Percentiles rank a stretch among this genome's conserved stretches.
phyloP scores from a whole-genome alignment of 2,888 invertebrate species.

The Epsilonema sp. region DNA sequence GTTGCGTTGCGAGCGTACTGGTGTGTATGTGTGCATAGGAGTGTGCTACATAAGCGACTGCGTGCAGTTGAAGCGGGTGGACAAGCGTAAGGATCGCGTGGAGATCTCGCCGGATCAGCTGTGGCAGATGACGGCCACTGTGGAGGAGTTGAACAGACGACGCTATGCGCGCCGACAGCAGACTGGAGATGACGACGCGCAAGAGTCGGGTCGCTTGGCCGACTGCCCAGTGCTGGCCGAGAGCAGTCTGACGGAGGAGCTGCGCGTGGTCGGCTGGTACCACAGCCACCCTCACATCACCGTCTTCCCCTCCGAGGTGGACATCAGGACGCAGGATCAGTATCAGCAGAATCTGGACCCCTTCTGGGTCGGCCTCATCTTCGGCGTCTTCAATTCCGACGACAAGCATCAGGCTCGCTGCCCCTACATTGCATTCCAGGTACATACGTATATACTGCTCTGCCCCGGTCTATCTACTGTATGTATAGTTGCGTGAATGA shows the following conservation, averaged over 20 bases:
- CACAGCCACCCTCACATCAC: slow-evolving; percentile 10
- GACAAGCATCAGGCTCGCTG: too few relatives aligned
- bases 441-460: too few relatives aligned
- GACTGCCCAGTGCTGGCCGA: too few relatives aligned
- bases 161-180: too few relatives aligned
- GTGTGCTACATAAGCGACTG: slow-evolving; percentile 2
- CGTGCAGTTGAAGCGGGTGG: slow-evolving; percentile 5
- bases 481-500: too few relatives aligned
- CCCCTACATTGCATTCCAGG: too few relatives aligned
- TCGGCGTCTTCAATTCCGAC: slow-evolving; percentile 7
- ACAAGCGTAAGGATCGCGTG: slow-evolving; percentile 9
- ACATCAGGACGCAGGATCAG: slow-evolving; percentile 6
- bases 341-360: slow-evolving; percentile 1
- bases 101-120: slow-evolving; percentile 6
- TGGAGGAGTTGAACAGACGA: background rate
- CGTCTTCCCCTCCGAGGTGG: slow-evolving; percentile 7
- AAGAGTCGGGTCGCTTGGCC: too few relatives aligned
- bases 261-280: slow-evolving; percentile 10
- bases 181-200: too few relatives aligned
- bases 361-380: slow-evolving; percentile 7
- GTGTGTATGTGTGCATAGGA: too few relatives aligned
- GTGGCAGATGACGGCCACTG: background rate
- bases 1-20: too few relatives aligned
- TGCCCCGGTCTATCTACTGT: too few relatives aligned
- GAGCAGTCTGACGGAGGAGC: background rate